These are phyloP conservation scores for Hippolais icterina DNA, from an alignment of 2,113 vertebrate species.

Conservation along the genomic window DNA sequence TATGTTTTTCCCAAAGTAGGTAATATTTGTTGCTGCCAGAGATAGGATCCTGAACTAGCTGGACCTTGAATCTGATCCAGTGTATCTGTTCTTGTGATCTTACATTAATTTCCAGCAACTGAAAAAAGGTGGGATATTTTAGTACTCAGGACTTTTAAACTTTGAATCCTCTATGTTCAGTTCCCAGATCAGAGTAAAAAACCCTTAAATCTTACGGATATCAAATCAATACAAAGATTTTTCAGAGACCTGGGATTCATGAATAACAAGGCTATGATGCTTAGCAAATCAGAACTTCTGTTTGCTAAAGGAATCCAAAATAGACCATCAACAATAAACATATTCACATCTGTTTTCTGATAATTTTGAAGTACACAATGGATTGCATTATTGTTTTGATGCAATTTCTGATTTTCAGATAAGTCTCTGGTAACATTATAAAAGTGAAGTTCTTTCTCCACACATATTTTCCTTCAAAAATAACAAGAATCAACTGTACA, in stretches of 20 bases:
- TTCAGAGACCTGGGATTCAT: not conserved
- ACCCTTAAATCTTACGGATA: not conserved
- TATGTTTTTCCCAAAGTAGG: not conserved
- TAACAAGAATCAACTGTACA: not conserved
- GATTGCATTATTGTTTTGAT: not conserved
- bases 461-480: not conserved
- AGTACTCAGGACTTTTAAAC: not conserved
- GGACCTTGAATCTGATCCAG: conserved; percentile 16
- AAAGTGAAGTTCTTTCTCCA: not conserved
- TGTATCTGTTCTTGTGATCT: not conserved
- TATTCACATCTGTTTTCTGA: not conserved
- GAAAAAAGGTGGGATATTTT: not conserved
- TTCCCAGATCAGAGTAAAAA: not conserved
- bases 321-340: not conserved
- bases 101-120: not conserved
- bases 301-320: not conserved
- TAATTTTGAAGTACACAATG: not conserved
- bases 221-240: not conserved
- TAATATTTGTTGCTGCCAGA: not conserved
- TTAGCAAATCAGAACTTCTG: not conserved
- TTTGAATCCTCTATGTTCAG: not conserved
- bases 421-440: not conserved
- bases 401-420: not conserved
- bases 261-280: not conserved
- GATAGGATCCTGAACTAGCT: not conserved